phyloP scores from a whole-genome alignment of 1,140 invertebrate genomes.

The Zaprionus kolodkinae region DNA sequence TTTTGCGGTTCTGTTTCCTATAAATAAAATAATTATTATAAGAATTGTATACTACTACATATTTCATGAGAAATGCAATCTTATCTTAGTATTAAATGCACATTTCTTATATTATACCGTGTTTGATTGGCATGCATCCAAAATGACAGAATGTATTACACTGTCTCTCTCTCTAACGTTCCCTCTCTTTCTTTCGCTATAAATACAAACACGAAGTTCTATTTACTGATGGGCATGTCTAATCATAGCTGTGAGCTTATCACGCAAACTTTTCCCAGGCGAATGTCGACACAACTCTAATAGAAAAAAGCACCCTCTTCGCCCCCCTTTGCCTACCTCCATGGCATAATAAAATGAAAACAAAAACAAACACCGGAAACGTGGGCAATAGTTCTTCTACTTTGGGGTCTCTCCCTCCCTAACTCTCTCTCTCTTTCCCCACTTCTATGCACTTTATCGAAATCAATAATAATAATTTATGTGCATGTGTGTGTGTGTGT shows the following conservation, averaged over 20 bases:
- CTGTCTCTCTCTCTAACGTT: conserved; percentile 20
- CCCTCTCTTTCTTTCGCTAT: neutral
- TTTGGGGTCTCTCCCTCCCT: conserved; percentile 32
- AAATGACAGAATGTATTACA: conserved; percentile 22
- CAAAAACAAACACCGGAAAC: conserved; percentile 70
- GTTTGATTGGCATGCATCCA: conserved; percentile 35
- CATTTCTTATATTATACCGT: neutral
- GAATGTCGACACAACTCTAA: conserved; percentile 56
- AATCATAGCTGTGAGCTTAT: conserved; percentile 52
- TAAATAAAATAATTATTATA: too few relatives aligned
- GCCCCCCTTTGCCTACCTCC: neutral
- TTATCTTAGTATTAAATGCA: conserved; percentile 1
- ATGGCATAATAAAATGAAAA: conserved; percentile 4
- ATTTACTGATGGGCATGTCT: conserved; percentile 42
- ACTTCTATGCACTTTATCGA: conserved; percentile 66
- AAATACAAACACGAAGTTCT: conserved; percentile 32
- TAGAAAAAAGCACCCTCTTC: conserved; percentile 21
- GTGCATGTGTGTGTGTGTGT: conserved; percentile 41
- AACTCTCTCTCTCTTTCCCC: too few relatives aligned
- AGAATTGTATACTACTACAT: neutral
- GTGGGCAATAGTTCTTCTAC: conserved; percentile 65
- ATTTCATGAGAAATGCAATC: neutral
- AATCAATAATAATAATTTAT: conserved; percentile 75
- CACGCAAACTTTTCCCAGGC: conserved; percentile 46
- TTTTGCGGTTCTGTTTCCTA: too few relatives aligned